Conservation (phyloP, 2,888 invertebrate species). For the Cremastobaeus sp. region DNA sequence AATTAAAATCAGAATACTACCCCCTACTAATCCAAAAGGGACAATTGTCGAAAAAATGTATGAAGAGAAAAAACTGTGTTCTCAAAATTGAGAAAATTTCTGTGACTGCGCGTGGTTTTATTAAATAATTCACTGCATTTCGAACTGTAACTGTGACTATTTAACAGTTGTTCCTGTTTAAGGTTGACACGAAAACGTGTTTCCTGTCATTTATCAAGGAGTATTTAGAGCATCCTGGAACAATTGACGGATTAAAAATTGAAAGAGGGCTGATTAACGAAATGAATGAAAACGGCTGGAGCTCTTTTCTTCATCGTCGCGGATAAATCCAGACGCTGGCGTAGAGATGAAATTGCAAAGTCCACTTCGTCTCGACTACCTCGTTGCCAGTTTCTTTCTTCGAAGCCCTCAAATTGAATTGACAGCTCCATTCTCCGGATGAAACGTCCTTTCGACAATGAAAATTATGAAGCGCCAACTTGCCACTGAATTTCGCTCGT, state of each 20-base stretch:
- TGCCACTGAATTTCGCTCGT: constrained; percentile 10
- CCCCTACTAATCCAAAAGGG: too few species aligned
- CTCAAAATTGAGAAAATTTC: too few species aligned
- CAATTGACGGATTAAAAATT: constrained; percentile 60
- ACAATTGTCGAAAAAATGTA: too few species aligned
- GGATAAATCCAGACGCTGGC: constrained; percentile 43
- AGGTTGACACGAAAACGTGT: constrained; percentile 21
- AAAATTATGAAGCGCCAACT: constrained; percentile 24
- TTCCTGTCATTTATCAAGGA: constrained; percentile 46
- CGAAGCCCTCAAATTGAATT: constrained; percentile 45
- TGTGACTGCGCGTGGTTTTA: too few species aligned
- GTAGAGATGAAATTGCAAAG: constrained; percentile 43
- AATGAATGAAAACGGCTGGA: constrained; percentile 49
- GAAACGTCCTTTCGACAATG: constrained; percentile 39
- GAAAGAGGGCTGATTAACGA: constrained; percentile 60
- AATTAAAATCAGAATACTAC: too few species aligned
- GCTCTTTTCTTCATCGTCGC: constrained; percentile 39
- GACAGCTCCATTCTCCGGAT: constrained; percentile 43
- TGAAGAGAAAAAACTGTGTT: too few species aligned
- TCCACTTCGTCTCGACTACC: constrained; percentile 54
- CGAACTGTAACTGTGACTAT: constrained; percentile 11
- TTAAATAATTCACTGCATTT: too few species aligned
- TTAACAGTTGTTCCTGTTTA: constrained; percentile 21
- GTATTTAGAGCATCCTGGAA: constrained; percentile 44
- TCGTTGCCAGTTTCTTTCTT: constrained; percentile 49